These are phyloP conservation scores for Ligdia adustata DNA, from an alignment of 2,888 invertebrate species.

Conservation along the genomic window DNA sequence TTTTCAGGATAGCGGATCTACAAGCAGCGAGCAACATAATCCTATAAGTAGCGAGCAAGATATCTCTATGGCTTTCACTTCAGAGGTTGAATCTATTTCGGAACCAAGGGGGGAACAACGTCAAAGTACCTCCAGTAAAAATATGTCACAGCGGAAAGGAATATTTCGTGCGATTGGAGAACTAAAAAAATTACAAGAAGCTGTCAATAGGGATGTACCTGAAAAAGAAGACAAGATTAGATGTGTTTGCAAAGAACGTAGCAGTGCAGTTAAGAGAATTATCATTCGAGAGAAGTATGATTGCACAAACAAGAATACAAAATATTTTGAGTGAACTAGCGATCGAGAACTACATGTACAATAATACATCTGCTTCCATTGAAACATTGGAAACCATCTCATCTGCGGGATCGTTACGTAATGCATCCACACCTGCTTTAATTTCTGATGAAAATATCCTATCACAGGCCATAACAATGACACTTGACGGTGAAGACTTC, in stretches of 20 bases:
- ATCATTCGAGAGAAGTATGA: constrained; percentile 27
- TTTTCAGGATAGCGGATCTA: too few species aligned
- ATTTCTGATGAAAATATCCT: too few species aligned
- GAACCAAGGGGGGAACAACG: constrained; percentile 26
- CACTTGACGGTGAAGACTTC: constrained; percentile 22
- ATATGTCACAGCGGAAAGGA: constrained; percentile 29
- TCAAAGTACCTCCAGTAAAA: constrained; percentile 20
- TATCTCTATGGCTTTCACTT: constrained; percentile 23
- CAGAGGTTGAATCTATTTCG: constrained; percentile 27
- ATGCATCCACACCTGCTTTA: constrained; percentile 24
- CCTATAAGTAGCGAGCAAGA: too few species aligned
- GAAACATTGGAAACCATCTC: constrained; percentile 24
- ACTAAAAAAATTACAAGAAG: constrained; percentile 31
- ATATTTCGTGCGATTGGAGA: constrained; percentile 27
- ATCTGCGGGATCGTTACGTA: too few species aligned
- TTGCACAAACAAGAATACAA: constrained; percentile 27
- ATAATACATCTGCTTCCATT: constrained; percentile 26
- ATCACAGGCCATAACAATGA: constrained; percentile 10
- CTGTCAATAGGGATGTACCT: constrained; percentile 29
- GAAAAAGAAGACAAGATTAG: constrained; percentile 32
- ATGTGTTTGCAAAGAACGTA: constrained; percentile 30
- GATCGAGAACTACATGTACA: constrained; percentile 17
- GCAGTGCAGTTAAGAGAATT: constrained; percentile 29
- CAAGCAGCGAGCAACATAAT: too few species aligned
- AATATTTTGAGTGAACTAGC: constrained; percentile 27